A percentile compares a stretch with the other conserved stretches of the same genome.
Evolutionary conservation across 2,113 vertebrate genomes (phyloP).

Genomic region (Calyptommatus sinebrachiatus): DNA sequence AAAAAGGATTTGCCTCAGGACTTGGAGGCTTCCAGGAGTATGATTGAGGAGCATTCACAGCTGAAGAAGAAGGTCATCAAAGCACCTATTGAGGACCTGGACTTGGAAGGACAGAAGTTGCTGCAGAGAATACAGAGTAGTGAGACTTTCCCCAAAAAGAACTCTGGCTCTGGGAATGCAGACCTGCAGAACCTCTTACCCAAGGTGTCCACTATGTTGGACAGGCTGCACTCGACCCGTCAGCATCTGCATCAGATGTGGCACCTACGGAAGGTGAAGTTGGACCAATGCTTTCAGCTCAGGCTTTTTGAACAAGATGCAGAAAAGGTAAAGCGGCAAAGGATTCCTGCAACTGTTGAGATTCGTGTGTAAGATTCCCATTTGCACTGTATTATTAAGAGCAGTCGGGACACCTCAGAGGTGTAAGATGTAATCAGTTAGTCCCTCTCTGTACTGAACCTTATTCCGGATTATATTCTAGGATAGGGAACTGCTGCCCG

Average conservation of each 20-base stretch:
- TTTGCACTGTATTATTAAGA: neutral
- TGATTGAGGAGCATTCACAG: conserved; percentile 93
- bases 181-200: conserved; percentile 90
- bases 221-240: conserved; percentile 90
- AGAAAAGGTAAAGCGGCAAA: conserved; percentile 82
- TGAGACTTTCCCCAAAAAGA: conserved; percentile 87
- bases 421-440: no score
- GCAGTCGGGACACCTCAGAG: neutral
- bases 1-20: conserved; percentile 94
- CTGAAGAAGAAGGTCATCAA: conserved; percentile 95
- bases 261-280: conserved; percentile 94
- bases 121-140: conserved; percentile 95
- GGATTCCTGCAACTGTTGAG: neutral
- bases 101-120: conserved; percentile 90
- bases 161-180: conserved; percentile 86
- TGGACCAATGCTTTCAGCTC: conserved; percentile 98
- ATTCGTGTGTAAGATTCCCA: neutral
- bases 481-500: no score
- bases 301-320: conserved; percentile 97
- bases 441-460: no score
- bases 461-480: no score
- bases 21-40: conserved; percentile 87
- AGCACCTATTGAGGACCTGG: conserved; percentile 93
- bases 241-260: conserved; percentile 98
- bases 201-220: conserved; percentile 91